A percentile compares a stretch with the other conserved stretches of the same genome.
Evolutionary conservation across 2,888 invertebrate species (phyloP).

Genomic region (Gisinianus flammeolus): DNA sequence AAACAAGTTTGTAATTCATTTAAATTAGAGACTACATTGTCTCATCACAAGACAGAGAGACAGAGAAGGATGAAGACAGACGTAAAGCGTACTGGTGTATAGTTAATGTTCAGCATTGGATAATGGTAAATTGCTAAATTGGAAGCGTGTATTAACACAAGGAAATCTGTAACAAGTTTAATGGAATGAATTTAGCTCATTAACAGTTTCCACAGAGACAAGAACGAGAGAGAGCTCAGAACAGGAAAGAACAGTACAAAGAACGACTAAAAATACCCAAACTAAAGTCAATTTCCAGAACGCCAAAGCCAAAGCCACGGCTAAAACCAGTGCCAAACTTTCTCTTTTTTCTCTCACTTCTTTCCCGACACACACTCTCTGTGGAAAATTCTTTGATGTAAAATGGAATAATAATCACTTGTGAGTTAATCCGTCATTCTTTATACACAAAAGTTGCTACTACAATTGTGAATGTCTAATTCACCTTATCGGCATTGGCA

Average conservation of each 20-base stretch:
- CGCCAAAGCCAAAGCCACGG: neutral
- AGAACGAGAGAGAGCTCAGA: no score
- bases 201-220: no score
- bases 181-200: slow-evolving; percentile 15
- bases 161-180: neutral
- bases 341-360: neutral
- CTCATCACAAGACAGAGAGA: no score
- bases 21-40: neutral
- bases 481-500: no score
- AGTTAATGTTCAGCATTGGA: no score
- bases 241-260: no score
- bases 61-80: no score
- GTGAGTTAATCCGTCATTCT: slow-evolving; percentile 15
- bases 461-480: no score
- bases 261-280: no score
- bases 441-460: no score
- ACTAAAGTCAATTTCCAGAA: neutral
- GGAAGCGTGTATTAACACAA: neutral
- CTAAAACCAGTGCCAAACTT: neutral
- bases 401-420: neutral
- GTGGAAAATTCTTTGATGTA: neutral
- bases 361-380: neutral
- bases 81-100: no score
- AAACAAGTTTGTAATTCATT: neutral
- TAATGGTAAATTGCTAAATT: no score